Conservation (phyloP, 2,797 vertebrate genomes). For the Clamator glandarius region DNA sequence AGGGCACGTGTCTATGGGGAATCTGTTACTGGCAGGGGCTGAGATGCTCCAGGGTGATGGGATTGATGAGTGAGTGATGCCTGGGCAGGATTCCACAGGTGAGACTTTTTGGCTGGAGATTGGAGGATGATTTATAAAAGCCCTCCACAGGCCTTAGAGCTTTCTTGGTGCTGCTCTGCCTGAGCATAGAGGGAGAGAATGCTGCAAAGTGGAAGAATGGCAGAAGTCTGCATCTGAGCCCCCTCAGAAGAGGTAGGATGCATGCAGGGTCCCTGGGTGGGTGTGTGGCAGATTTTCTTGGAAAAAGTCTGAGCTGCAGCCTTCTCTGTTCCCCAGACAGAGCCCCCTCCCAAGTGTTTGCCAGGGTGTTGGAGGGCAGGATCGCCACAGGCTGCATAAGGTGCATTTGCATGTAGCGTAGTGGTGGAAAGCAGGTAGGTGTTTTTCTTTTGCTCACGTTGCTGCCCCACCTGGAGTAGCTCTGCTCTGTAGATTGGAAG, state of each 20-base stretch:
- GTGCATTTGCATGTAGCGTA: fast-evolving
- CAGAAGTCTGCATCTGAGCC: fast-evolving
- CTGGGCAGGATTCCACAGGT: not conserved
- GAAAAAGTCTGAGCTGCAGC: not conserved
- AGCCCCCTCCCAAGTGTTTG: not conserved
- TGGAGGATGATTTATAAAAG: not conserved
- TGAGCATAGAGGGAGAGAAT: fast-evolving
- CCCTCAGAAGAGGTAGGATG: not conserved
- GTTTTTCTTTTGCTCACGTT: not conserved
- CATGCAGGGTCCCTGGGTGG: fast-evolving
- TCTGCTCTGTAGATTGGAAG: not conserved
- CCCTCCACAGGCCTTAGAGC: fast-evolving
- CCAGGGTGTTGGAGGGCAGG: not conserved
- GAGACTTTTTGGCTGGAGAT: not conserved
- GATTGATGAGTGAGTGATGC: fast-evolving
- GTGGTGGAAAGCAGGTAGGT: not conserved
- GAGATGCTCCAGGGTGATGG: not conserved
- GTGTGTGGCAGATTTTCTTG: fast-evolving
- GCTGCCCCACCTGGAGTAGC: not conserved
- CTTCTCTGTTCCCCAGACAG: no score
- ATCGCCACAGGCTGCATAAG: not conserved
- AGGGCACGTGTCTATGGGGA: no score
- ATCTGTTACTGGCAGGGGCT: no score
- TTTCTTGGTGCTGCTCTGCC: fast-evolving
- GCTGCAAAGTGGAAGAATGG: not conserved